These are phyloP conservation scores for Hymenochirus boettgeri DNA, from an alignment of 2,113 vertebrate species.

Conservation along the genomic window DNA sequence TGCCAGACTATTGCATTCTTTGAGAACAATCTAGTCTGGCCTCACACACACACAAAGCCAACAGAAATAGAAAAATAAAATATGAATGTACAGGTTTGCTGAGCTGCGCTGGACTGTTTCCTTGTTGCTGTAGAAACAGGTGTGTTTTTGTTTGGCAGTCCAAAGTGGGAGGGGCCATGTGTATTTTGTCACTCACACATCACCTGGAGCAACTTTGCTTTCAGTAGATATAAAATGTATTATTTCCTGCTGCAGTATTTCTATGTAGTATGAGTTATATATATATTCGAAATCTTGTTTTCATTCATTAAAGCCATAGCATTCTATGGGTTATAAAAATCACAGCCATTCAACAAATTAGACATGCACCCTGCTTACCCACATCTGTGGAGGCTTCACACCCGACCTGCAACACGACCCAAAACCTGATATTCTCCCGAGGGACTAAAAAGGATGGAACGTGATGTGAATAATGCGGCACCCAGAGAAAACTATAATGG, in stretches of 20 bases:
- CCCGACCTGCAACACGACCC: no score
- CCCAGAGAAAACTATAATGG: no score
- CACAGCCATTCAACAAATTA: not conserved
- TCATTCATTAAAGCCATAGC: not conserved
- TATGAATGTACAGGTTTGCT: slow-evolving; percentile 20
- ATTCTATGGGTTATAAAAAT: not conserved
- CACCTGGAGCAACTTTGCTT: not conserved
- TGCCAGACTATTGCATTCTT: slow-evolving; percentile 40
- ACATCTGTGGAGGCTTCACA: no score
- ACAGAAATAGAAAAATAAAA: slow-evolving; percentile 13
- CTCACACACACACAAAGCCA: slow-evolving; percentile 1
- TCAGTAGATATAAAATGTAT: not conserved
- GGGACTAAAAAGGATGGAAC: no score
- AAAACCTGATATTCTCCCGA: no score
- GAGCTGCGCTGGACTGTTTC: not conserved
- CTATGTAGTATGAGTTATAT: not conserved
- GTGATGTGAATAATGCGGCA: no score
- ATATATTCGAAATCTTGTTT: no score
- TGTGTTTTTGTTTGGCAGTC: slow-evolving; percentile 35
- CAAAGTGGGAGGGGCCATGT: slow-evolving; percentile 1
- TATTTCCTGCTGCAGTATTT: not conserved
- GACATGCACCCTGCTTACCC: not conserved
- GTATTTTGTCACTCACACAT: slow-evolving; percentile 26
- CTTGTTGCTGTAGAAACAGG: slow-evolving; percentile 26
- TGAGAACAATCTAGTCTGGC: slow-evolving; percentile 33